Evolutionary conservation across 2,888 invertebrate genomes (phyloP).

Genomic region (Cataglyphis rosenhaueri): DNA sequence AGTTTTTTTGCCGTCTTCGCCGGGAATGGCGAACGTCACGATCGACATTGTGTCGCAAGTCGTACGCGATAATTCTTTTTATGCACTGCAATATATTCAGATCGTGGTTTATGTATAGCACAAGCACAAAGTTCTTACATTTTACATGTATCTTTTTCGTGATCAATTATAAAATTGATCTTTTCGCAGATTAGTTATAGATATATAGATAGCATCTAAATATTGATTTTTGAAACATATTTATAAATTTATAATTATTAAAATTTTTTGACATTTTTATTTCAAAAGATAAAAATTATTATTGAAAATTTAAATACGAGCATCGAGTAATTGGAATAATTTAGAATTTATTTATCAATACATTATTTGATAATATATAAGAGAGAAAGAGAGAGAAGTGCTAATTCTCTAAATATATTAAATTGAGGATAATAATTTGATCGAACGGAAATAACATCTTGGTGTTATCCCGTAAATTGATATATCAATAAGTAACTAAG

Average conservation of each 20-base stretch:
- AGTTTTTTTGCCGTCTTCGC: conserved; percentile 33
- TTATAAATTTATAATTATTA: neutral
- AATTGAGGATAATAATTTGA: neutral
- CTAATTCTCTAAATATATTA: neutral
- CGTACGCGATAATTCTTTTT: conserved; percentile 32
- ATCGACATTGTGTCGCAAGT: conserved; percentile 34
- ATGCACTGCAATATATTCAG: conserved; percentile 30
- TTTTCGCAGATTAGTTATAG: neutral
- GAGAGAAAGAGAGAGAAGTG: no score
- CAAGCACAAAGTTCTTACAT: neutral
- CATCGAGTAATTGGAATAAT: neutral
- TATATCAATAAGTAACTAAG: neutral
- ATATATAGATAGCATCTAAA: neutral
- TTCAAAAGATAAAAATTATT: neutral
- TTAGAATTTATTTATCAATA: neutral
- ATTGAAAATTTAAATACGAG: neutral
- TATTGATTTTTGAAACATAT: neutral
- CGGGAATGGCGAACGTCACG: conserved; percentile 33
- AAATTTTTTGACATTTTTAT: neutral
- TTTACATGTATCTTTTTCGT: neutral
- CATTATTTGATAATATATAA: neutral
- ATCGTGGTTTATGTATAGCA: neutral
- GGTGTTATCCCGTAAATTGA: neutral
- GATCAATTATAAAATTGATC: neutral
- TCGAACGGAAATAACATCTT: neutral